Conservation (phyloP, 1,140 invertebrate genomes). For the Brachionus rotundiformis region DNA sequence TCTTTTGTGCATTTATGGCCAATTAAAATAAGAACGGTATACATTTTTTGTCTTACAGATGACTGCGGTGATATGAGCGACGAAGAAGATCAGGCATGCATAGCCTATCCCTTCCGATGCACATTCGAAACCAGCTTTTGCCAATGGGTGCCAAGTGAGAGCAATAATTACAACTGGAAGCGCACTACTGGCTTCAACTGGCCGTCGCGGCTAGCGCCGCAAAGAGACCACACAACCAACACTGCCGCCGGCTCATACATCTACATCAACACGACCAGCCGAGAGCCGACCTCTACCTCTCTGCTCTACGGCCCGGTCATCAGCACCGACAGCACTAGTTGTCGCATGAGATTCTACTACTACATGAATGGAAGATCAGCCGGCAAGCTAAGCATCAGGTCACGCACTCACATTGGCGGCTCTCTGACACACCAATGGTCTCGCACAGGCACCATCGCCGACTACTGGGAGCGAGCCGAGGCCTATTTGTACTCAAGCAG, state of each 20-base stretch:
- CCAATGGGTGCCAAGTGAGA: conserved; percentile 55
- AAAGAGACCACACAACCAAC: conserved; percentile 49
- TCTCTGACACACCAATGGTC: conserved; percentile 54
- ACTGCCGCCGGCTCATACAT: conserved; percentile 44
- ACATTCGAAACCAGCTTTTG: conserved; percentile 58
- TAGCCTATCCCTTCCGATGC: conserved; percentile 53
- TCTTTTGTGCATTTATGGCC: neutral
- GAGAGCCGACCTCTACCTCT: neutral
- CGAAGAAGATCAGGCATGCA: conserved; percentile 55
- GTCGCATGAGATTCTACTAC: conserved; percentile 58
- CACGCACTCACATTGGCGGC: conserved; percentile 56
- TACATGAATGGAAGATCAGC: conserved; percentile 60
- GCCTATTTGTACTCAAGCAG: neutral
- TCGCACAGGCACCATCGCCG: conserved; percentile 29
- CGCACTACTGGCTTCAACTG: neutral
- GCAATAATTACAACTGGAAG: conserved; percentile 24
- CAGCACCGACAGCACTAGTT: conserved; percentile 53
- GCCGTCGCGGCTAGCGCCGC: neutral
- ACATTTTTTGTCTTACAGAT: no score
- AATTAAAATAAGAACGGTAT: no score
- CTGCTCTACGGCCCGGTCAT: conserved; percentile 51
- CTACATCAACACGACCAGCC: conserved; percentile 54
- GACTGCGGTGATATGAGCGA: conserved; percentile 63
- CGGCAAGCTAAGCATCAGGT: conserved; percentile 57
- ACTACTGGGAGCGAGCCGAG: conserved; percentile 39